A percentile compares a stretch with the other conserved stretches of the same genome.
phyloP scores from a whole-genome alignment of 2,113 vertebrate genomes.

The Brachyhypopomus gauderio region DNA sequence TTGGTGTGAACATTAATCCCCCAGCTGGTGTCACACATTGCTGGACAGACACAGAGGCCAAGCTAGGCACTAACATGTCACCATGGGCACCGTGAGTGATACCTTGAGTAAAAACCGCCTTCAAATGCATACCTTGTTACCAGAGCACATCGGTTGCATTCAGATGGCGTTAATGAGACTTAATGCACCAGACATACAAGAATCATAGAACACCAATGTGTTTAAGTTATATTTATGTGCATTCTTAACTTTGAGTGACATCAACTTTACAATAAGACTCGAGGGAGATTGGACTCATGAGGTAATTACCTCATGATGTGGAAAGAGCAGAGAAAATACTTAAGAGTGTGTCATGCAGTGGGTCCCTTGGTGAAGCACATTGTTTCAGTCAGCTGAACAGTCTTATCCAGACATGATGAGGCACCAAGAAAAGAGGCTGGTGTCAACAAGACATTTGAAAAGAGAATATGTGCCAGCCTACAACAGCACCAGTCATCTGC shows the following conservation, averaged over 20 bases:
- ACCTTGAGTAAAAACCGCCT: not conserved
- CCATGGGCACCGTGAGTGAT: conserved; percentile 13
- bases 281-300: not conserved
- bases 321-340: not conserved
- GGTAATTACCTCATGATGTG: not conserved
- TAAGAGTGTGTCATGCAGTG: not conserved
- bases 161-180: not conserved
- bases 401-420: too few species aligned
- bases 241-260: not conserved
- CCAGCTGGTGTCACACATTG: conserved; percentile 59
- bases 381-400: too few species aligned
- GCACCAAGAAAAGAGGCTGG: too few species aligned
- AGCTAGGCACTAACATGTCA: conserved; percentile 6
- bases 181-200: too few species aligned
- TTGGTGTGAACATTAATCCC: conserved; percentile 44
- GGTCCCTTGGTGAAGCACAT: too few species aligned
- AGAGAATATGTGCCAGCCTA: too few species aligned
- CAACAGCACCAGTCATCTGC: too few species aligned
- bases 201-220: not conserved
- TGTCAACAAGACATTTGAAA: too few species aligned
- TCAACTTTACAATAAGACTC: not conserved
- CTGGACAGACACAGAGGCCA: conserved; percentile 37
- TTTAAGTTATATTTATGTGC: not conserved
- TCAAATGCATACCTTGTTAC: not conserved
- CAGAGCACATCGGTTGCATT: not conserved